Conservation (phyloP, 2,797 vertebrate genomes). For the Scleropages formosus region DNA sequence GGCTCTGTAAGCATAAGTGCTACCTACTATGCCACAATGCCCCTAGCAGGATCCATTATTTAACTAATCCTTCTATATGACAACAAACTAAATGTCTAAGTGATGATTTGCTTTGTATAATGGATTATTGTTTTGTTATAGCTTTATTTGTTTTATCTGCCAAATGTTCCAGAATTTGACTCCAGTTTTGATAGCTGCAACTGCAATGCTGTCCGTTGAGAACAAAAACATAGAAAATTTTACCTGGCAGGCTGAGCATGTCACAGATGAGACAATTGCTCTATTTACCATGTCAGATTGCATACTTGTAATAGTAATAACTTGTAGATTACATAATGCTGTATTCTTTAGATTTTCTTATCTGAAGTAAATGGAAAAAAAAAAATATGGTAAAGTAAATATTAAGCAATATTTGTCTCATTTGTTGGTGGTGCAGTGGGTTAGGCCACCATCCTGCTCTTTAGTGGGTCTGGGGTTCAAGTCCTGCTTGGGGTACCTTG, state of each 20-base stretch:
- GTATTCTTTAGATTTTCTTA: too few relatives aligned
- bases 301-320: too few relatives aligned
- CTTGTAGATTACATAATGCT: background rate
- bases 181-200: slow-evolving; percentile 1
- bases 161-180: slow-evolving; percentile 14
- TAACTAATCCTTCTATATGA: background rate
- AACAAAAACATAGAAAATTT: background rate
- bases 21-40: background rate
- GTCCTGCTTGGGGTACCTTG: too few relatives aligned
- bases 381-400: too few relatives aligned
- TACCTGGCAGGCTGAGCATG: background rate
- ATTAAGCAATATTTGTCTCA: too few relatives aligned
- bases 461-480: too few relatives aligned
- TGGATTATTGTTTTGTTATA: too few relatives aligned
- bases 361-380: too few relatives aligned
- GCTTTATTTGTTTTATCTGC: too few relatives aligned
- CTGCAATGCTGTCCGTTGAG: background rate
- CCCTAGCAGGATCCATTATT: background rate
- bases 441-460: too few relatives aligned
- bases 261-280: background rate
- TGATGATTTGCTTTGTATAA: background rate
- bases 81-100: background rate
- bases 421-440: too few relatives aligned
- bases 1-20: background rate
- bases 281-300: background rate